Percentiles rank a stretch among this genome's conserved stretches.
phyloP scores from a whole-genome alignment of 1,140 invertebrate species.

The Calephelis virginiensis region DNA sequence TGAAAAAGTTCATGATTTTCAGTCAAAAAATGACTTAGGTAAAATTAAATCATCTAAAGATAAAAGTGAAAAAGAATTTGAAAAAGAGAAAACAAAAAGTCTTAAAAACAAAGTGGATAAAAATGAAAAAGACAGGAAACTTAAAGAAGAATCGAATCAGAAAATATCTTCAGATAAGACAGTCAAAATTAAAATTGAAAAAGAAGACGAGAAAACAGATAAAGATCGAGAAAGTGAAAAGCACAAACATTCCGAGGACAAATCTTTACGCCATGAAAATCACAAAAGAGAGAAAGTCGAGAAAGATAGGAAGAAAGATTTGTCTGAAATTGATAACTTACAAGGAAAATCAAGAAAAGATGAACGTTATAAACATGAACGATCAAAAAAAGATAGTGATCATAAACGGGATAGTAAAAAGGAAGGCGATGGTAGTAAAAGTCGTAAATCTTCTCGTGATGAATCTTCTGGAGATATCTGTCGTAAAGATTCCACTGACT shows the following conservation, averaged over 20 bases:
- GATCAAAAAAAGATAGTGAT: conserved; percentile 58
- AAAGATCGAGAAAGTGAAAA: conserved; percentile 67
- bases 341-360: conserved; percentile 56
- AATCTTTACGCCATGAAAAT: conserved; percentile 54
- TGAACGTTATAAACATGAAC: conserved; percentile 62
- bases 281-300: conserved; percentile 60
- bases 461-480: conserved; percentile 66
- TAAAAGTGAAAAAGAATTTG: conserved; percentile 71
- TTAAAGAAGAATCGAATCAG: conserved; percentile 71
- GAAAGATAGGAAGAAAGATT: conserved; percentile 60
- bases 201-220: conserved; percentile 52
- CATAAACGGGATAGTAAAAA: conserved; percentile 60
- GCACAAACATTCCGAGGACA: conserved; percentile 57
- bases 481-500: conserved; percentile 76
- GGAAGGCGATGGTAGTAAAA: conserved; percentile 53
- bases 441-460: conserved; percentile 69
- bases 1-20: conserved; percentile 52
- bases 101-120: conserved; percentile 51
- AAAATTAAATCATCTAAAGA: conserved; percentile 57
- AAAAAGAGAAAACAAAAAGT: conserved; percentile 56
- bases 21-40: conserved; percentile 52
- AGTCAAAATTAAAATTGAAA: conserved; percentile 51
- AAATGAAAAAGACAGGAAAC: conserved; percentile 61
- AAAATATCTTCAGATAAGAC: conserved; percentile 64
- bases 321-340: conserved; percentile 41